Percentiles rank a stretch among this genome's conserved stretches.
phyloP scores from a whole-genome alignment of 2,113 vertebrate species.

The Menura novaehollandiae region DNA sequence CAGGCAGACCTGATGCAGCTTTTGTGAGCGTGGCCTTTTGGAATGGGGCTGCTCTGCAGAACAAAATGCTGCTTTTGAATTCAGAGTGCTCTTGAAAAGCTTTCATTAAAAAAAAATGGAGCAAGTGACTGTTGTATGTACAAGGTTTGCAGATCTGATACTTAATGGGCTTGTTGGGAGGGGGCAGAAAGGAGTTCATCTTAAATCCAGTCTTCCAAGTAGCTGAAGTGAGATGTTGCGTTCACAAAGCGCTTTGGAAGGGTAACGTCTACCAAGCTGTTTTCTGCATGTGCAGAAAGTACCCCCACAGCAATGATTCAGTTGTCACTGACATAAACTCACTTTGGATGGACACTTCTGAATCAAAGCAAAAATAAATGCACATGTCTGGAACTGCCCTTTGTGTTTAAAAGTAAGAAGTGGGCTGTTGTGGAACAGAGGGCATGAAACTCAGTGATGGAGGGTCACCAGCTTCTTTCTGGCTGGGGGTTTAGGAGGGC shows the following conservation, averaged over 20 bases:
- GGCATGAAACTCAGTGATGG: not conserved
- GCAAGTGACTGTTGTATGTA: not conserved
- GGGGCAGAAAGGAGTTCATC: not conserved
- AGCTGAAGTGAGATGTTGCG: not conserved
- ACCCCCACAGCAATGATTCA: not conserved
- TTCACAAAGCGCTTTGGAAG: not conserved
- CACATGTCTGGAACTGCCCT: fast-evolving
- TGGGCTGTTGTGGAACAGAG: not conserved
- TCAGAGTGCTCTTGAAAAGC: not conserved
- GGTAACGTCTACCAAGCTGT: not conserved
- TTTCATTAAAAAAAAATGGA: not conserved
- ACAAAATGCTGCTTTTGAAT: not conserved
- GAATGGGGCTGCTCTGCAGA: not conserved
- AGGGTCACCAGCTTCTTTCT: not conserved
- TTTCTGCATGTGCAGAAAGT: not conserved
- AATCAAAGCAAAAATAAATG: not conserved
- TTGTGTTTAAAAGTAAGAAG: not conserved
- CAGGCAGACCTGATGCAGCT: not conserved
- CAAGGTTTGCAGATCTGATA: not conserved
- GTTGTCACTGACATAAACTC: not conserved
- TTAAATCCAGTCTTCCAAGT: not conserved
- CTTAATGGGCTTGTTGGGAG: not conserved
- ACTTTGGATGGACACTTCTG: not conserved
- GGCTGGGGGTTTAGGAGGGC: not conserved
- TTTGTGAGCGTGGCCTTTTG: not conserved